Base-by-base conservation (phyloP, 2,888 invertebrate genomes). In the Drosophila setosimentum region DNA sequence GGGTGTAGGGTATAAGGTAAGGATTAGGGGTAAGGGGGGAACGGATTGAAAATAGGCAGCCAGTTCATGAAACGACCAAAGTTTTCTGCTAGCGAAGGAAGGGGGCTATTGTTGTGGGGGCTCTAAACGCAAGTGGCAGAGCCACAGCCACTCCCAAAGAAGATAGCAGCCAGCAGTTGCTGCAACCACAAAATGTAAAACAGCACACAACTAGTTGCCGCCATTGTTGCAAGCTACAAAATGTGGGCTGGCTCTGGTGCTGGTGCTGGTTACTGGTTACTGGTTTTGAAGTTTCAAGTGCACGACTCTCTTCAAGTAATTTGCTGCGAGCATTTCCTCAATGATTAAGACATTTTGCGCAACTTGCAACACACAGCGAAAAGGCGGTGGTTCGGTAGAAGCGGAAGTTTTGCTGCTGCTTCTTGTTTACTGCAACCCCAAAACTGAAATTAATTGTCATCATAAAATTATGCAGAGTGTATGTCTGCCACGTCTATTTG, bases 381-480 rank as follows among this genome's bases (percentile, higher is more conserved):
- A 16, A 16, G 48, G 24, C 1, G 13, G n/a, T n/a, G n/a, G n/a
- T n/a, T n/a, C n/a, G 24, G 13, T 7, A 45, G 29, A 0, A 11
- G 2, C 11, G 1, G 21, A 37, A 21, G 29, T 24, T 13, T 16
- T 27, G 27, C 27, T 27, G 27, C 27, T 27, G 30, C 30, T 49
- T 51, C 69, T 60, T 75, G 67, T 70, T 72, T 53, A 67, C 51
- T 48, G 70, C 67, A 66, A 53, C 54, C 64, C 58, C 60, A 82
- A 82, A 82, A 72, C 83, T 83, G 72, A 77, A 82, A 82, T 82
- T 82, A 82, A 82, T 82, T 82, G 86, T 83, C 83, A 77, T 80
- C 86, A 86, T 82, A 83, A 82, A 82, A 82, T 82, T 82, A 82
- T 82, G 83, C 83, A 80, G 65, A 70, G 72, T 67, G 70, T 68